Percentiles rank a stretch among this genome's conserved stretches.
phyloP scores from a whole-genome alignment of 1,140 invertebrate genomes.

The Ladona fulva region DNA sequence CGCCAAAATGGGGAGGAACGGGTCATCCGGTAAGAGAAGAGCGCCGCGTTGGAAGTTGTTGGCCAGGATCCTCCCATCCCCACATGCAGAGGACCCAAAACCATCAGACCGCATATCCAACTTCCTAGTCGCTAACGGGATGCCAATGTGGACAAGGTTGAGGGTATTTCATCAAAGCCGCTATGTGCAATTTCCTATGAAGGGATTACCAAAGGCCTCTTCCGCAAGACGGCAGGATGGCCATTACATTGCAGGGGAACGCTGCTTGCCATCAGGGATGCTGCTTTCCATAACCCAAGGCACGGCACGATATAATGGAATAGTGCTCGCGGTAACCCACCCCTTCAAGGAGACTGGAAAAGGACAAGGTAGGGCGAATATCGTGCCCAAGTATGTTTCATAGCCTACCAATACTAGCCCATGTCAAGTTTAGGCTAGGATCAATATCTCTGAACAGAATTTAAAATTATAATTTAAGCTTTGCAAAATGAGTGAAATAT shows the following conservation, averaged over 20 bases:
- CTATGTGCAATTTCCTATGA: background rate
- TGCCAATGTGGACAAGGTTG: no score
- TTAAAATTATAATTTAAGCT: no score
- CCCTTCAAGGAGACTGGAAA: background rate
- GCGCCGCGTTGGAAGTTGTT: background rate
- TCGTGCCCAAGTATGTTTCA: background rate
- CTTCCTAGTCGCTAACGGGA: background rate
- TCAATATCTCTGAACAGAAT: no score
- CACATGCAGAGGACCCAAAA: background rate
- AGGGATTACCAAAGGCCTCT: background rate
- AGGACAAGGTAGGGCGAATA: conserved; percentile 3
- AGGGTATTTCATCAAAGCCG: background rate
- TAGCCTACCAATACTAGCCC: background rate
- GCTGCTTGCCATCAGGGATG: background rate
- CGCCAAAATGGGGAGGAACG: no score
- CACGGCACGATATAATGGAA: background rate
- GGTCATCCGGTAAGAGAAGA: no score
- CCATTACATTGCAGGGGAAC: background rate
- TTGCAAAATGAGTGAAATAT: no score
- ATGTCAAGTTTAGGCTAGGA: no score
- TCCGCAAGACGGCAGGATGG: background rate
- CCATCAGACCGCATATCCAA: background rate
- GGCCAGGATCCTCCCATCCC: background rate
- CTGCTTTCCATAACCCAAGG: background rate
- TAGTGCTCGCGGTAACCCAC: background rate